These are phyloP conservation scores for Dasysyrphus albostriatus DNA, from an alignment of 2,888 invertebrate genomes.

Conservation along the genomic window DNA sequence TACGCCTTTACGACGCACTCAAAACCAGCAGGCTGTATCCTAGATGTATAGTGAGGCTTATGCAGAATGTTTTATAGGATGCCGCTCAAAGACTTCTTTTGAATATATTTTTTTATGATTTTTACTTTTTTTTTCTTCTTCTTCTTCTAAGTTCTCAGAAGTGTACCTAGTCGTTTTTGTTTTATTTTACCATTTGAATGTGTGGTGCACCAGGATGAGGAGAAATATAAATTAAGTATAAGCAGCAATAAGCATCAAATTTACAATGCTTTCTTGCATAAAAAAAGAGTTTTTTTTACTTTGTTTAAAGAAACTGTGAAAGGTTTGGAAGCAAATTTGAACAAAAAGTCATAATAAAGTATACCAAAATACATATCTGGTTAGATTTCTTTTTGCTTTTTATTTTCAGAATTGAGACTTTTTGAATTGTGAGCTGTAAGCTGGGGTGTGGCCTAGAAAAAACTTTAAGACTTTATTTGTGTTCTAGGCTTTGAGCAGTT, in stretches of 20 bases:
- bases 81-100: constrained; percentile 34
- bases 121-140: background rate
- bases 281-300: background rate
- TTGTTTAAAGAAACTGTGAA: too few relatives aligned
- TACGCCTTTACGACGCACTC: constrained; percentile 69
- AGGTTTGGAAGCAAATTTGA: too few relatives aligned
- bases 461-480: too few relatives aligned
- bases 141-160: too few relatives aligned
- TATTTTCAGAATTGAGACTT: too few relatives aligned
- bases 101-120: constrained; percentile 28
- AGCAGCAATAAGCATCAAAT: constrained; percentile 38
- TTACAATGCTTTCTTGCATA: constrained; percentile 24
- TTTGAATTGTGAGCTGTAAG: background rate
- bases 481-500: background rate
- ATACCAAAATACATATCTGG: too few relatives aligned
- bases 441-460: background rate
- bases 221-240: constrained; percentile 37
- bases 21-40: constrained; percentile 50
- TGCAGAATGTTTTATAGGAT: constrained; percentile 22
- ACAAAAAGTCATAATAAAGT: too few relatives aligned
- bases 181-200: constrained; percentile 25
- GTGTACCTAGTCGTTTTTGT: constrained; percentile 35
- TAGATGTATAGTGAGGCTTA: constrained; percentile 9
- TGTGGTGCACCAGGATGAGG: constrained; percentile 29
- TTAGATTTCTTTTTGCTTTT: too few relatives aligned